phyloP scores from a whole-genome alignment of 92 coral and sea anemone genomes.

The Virgularia gustaviana region DNA sequence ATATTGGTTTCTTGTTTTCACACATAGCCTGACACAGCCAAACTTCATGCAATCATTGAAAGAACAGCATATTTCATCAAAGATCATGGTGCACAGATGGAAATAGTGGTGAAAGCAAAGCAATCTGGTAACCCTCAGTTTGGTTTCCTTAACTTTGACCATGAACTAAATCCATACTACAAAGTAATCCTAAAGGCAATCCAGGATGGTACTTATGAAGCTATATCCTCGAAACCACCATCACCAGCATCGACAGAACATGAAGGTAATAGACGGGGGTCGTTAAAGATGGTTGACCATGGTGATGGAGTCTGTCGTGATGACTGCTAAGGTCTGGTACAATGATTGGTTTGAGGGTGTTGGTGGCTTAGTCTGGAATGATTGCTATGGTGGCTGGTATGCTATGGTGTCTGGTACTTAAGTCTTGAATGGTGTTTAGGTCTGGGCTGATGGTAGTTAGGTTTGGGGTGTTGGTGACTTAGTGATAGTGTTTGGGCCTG shows the following conservation, averaged over 20 bases:
- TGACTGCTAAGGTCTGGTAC: too few species aligned
- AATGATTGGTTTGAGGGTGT: too few species aligned
- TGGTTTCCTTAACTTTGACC: conserved; percentile 83
- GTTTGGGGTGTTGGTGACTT: too few species aligned
- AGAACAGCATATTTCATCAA: conserved; percentile 91
- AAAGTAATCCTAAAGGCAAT: conserved; percentile 71
- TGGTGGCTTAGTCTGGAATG: too few species aligned
- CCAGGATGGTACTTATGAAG: conserved; percentile 63
- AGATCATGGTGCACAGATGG: conserved; percentile 94
- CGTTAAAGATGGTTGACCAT: conserved; percentile 5
- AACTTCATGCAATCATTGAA: conserved; percentile 91
- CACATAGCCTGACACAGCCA: conserved; percentile 86
- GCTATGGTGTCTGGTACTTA: too few species aligned
- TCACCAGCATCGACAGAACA: conserved; percentile 55
- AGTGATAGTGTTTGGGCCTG: too few species aligned
- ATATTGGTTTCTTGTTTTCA: background rate
- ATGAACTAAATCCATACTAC: conserved; percentile 94
- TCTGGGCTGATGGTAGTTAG: too few species aligned
- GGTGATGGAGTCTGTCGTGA: too few species aligned
- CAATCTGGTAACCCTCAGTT: conserved; percentile 99
- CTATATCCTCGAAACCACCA: conserved; percentile 52
- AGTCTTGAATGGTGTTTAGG: too few species aligned
- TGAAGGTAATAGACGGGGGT: conserved; percentile 38
- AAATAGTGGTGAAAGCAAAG: conserved; percentile 92
- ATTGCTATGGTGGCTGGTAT: too few species aligned